Base-by-base conservation (phyloP, 2,113 vertebrate species). In the Caracal caracal region DNA sequence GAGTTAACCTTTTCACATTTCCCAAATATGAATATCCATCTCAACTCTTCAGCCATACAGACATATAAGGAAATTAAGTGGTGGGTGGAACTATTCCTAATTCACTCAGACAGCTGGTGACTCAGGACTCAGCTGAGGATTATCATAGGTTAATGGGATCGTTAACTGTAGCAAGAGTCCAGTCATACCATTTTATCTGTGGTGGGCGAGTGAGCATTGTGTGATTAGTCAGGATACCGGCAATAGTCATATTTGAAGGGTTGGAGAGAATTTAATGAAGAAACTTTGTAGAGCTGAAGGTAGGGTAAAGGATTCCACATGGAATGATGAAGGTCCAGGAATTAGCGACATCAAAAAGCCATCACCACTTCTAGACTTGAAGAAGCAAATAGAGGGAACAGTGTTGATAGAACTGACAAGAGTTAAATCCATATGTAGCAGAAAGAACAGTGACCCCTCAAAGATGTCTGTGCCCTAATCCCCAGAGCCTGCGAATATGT, bases 11-110 rank as follows among this genome's bases (percentile, higher is more conserved):
- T 19, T 89, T 95, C 9, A 28, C 40, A 71, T 94, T 86, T 89
- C 11, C n/a, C 13, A 97, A 51, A 37, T 93, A 51, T 51, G 10
- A 92, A 89, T 92, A 71, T 30, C 19, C 26, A 81, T 90, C 83
- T 97, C 26, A 93, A 53, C n/a, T 89, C 9, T 93, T 97, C 24
- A 82, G 12, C 49, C 26, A 83, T 5, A 82, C 30, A 88, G 26
- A 83, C 33, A 47, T 28, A 22, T 30, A 94, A 51, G 59, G 16
- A 87, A 95, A 89, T 49, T n/a, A 78, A 75, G 6, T 30, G 11
- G 22, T 89, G 73, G 7, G 28, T 75, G 22, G 19, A 90, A 51
- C 0, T 73, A n/a, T 15, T 87, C 3, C 53, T 51, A 56, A 84
- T 86, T 56, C 12, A 70, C 49, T 0, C 7, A 81, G 6, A 81